Evolutionary conservation across 1,140 invertebrate genomes (phyloP).

Genomic region (Phymorhynchus buccinoides): DNA sequence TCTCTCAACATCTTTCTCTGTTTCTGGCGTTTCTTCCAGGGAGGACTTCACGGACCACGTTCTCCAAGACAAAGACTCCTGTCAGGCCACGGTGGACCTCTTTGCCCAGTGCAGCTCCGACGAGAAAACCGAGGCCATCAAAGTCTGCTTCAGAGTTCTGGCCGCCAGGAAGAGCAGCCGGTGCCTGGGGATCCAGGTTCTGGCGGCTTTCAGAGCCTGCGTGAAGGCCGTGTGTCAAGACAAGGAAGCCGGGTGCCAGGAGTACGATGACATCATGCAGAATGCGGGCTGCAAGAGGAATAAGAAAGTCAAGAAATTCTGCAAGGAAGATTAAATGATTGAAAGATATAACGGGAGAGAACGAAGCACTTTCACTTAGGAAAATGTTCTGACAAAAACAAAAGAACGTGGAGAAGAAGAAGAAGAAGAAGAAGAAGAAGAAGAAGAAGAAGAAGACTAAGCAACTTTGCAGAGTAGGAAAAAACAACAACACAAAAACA

Average conservation of each 20-base stretch:
- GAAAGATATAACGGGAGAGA: too few species aligned
- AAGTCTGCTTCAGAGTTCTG: background rate
- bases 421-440: too few species aligned
- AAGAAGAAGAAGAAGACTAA: too few species aligned
- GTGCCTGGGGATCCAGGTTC: background rate
- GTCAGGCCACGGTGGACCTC: background rate
- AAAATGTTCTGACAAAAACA: too few species aligned
- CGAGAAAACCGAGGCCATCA: background rate
- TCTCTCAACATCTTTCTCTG: too few species aligned
- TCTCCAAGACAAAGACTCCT: background rate
- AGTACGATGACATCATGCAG: background rate
- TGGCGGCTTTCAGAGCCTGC: background rate
- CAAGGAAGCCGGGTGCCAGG: background rate
- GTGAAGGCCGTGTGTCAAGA: background rate
- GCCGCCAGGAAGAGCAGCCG: background rate
- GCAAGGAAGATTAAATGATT: background rate
- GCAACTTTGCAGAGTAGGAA: too few species aligned
- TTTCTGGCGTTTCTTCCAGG: too few species aligned
- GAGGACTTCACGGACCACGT: background rate
- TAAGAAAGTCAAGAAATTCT: background rate
- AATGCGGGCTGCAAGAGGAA: background rate
- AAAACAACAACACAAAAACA: too few species aligned
- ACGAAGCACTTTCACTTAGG: too few species aligned
- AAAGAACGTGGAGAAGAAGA: too few species aligned
- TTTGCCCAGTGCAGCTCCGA: background rate